These are phyloP conservation scores for Chalcis sispes DNA, from an alignment of 2,888 invertebrate genomes.

Conservation along the genomic window DNA sequence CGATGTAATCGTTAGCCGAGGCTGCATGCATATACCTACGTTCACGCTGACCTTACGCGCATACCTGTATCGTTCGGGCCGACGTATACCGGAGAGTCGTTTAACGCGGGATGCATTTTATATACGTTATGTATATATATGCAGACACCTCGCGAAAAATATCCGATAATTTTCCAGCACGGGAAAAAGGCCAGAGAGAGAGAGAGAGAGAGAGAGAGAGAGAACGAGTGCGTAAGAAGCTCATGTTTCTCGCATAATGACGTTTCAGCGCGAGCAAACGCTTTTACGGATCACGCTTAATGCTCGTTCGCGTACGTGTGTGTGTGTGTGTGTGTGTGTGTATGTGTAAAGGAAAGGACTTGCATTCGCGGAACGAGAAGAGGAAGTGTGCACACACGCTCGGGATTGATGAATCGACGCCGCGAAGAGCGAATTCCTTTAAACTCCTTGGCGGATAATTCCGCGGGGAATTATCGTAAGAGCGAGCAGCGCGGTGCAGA, in stretches of 20 bases:
- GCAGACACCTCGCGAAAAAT: slow-evolving; percentile 14
- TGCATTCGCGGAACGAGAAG: slow-evolving; percentile 37
- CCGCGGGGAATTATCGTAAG: too few species aligned
- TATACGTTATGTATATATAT: too few species aligned
- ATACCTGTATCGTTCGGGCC: too few species aligned
- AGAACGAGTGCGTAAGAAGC: not conserved
- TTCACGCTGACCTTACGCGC: not conserved
- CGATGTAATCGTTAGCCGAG: slow-evolving; percentile 34
- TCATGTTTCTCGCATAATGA: slow-evolving; percentile 40
- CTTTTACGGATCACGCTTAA: not conserved
- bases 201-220: too few species aligned
- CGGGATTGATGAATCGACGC: slow-evolving; percentile 46
- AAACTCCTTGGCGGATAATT: too few species aligned
- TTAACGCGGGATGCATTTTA: not conserved
- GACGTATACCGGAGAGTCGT: too few species aligned
- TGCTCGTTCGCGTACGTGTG: too few species aligned
- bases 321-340: too few species aligned
- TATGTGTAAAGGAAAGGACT: not conserved
- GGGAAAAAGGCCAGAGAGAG: too few species aligned
- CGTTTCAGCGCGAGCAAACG: not conserved
- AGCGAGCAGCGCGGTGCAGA: too few species aligned
- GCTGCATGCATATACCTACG: not conserved
- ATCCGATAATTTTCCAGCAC: slow-evolving; percentile 16
- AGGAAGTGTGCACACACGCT: slow-evolving; percentile 26
- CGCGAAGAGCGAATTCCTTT: too few species aligned